phyloP scores from a whole-genome alignment of 1,140 invertebrate species.

The Neodiprion fabricii region DNA sequence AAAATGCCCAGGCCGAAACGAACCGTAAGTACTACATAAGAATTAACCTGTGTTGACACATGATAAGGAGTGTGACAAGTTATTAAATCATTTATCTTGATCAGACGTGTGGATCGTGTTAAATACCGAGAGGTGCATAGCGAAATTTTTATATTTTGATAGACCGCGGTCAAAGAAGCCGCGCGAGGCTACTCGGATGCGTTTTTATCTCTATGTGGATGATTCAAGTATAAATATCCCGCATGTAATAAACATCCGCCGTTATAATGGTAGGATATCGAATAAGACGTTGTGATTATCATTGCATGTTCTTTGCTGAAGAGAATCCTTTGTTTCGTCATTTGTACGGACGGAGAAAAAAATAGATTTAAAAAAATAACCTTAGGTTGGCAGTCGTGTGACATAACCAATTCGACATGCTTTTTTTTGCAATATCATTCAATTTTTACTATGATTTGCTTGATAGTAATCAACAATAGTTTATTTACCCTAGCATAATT shows the following conservation, averaged over 20 bases:
- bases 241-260: neutral
- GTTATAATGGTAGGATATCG: neutral
- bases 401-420: constrained; percentile 1
- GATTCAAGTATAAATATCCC: neutral
- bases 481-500: neutral
- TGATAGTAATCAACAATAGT: neutral
- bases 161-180: constrained; percentile 20
- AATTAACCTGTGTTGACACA: constrained; percentile 8
- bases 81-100: constrained; percentile 16
- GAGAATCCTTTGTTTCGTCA: constrained; percentile 2
- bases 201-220: neutral
- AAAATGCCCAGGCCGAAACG: constrained; percentile 41
- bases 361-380: constrained; percentile 5
- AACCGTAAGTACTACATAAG: constrained; percentile 25
- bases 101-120: constrained; percentile 12
- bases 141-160: constrained; percentile 23
- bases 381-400: neutral
- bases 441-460: neutral
- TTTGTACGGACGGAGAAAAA: neutral
- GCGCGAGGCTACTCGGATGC: constrained; percentile 16
- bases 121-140: constrained; percentile 1
- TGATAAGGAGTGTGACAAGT: neutral
- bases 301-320: neutral
- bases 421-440: constrained; percentile 12
- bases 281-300: neutral